Conservation (phyloP, 2,888 invertebrate genomes). For the Ferdinandea cuprea region DNA sequence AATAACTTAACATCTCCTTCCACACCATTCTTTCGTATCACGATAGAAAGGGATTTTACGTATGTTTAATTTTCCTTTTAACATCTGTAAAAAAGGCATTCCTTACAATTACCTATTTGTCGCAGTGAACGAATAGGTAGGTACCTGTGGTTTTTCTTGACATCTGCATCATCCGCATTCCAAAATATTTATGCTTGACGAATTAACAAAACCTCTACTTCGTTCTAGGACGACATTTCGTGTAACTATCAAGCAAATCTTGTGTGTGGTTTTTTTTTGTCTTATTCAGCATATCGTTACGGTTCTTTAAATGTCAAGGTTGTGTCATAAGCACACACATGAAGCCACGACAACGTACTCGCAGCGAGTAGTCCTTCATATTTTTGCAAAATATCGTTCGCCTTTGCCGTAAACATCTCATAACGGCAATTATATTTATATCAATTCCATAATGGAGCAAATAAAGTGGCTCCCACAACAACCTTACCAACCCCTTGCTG, state of each 20-base stretch:
- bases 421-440: slow-evolving; percentile 51
- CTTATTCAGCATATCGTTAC: not conserved
- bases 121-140: too few relatives aligned
- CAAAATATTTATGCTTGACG: not conserved
- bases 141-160: not conserved
- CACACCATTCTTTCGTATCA: too few relatives aligned
- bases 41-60: too few relatives aligned
- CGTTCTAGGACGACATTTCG: not conserved
- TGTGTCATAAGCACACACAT: slow-evolving; percentile 12
- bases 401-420: slow-evolving; percentile 36
- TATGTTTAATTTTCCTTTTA: too few relatives aligned
- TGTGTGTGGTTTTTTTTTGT: not conserved
- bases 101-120: too few relatives aligned
- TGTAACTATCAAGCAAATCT: not conserved
- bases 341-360: not conserved
- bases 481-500: not conserved
- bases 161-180: not conserved
- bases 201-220: not conserved
- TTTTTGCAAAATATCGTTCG: slow-evolving; percentile 11
- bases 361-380: slow-evolving; percentile 1
- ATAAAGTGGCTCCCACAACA: slow-evolving; percentile 15
- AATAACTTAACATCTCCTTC: too few relatives aligned
- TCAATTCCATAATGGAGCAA: slow-evolving; percentile 25
- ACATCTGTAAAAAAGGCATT: too few relatives aligned
- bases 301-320: slow-evolving; percentile 35